These are phyloP conservation scores for Metellina segmentata DNA, from an alignment of 2,888 invertebrate species.

Conservation along the genomic window DNA sequence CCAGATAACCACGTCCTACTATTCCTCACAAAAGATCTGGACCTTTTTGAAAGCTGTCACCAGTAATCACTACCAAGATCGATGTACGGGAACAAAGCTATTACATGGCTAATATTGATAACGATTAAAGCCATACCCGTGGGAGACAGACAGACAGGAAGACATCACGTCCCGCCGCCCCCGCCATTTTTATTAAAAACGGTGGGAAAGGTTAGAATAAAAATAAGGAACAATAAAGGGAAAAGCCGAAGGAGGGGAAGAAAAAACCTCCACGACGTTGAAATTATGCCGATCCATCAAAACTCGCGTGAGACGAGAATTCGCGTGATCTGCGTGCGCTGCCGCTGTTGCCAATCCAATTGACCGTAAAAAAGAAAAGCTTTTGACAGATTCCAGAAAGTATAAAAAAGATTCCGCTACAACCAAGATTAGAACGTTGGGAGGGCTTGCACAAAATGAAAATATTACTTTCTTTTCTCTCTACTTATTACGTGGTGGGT, in stretches of 20 bases:
- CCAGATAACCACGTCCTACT: not conserved
- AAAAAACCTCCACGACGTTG: conserved; percentile 36
- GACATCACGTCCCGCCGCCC: conserved; percentile 40
- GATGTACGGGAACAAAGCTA: conserved; percentile 48
- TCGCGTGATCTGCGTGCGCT: conserved; percentile 67
- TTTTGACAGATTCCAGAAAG: conserved; percentile 57
- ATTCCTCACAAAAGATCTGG: conserved; percentile 8
- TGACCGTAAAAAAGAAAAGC: conserved; percentile 68
- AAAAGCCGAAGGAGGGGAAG: conserved; percentile 2
- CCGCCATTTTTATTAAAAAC: conserved; percentile 59
- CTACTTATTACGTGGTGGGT: conserved; percentile 17
- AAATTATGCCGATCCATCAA: conserved; percentile 70
- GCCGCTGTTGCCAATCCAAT: conserved; percentile 69
- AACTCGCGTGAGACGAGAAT: conserved; percentile 65
- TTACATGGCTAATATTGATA: conserved; percentile 67
- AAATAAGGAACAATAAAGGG: not conserved
- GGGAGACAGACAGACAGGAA: conserved; percentile 17
- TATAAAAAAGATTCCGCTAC: conserved; percentile 21
- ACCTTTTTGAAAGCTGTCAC: conserved; percentile 47
- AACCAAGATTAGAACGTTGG: not conserved
- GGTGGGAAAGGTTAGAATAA: not conserved
- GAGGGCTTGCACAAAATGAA: conserved; percentile 35
- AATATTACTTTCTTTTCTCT: conserved; percentile 54
- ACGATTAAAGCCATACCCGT: conserved; percentile 50
- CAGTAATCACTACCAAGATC: conserved; percentile 55